These are phyloP conservation scores for Matsumurasca onukii DNA, from an alignment of 1,140 invertebrate genomes.

Conservation along the genomic window DNA sequence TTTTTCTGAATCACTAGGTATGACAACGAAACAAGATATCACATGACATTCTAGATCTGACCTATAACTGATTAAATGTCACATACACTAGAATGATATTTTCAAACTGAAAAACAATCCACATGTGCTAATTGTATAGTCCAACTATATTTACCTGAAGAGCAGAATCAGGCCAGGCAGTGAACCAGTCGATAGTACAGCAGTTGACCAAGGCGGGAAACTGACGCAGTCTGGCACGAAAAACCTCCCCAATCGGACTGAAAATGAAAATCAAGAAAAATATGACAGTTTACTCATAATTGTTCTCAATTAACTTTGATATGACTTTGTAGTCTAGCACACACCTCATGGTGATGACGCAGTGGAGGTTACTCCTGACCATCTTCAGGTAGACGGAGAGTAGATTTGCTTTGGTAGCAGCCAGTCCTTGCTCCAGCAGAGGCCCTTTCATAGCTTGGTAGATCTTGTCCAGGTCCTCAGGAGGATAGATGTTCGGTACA, in stretches of 20 bases:
- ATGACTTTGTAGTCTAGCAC: too few species aligned
- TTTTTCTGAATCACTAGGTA: too few species aligned
- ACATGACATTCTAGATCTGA: too few species aligned
- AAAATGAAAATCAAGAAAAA: conserved; percentile 26
- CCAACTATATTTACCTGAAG: conserved; percentile 57
- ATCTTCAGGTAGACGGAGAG: conserved; percentile 65
- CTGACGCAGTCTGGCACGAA: conserved; percentile 64
- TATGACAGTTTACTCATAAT: neutral
- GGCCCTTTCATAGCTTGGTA: conserved; percentile 60
- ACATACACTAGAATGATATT: too few species aligned
- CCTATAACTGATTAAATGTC: too few species aligned
- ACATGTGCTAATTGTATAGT: too few species aligned
- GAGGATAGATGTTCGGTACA: conserved; percentile 64
- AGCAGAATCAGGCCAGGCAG: conserved; percentile 63
- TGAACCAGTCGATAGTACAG: conserved; percentile 77
- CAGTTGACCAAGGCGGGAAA: conserved; percentile 75
- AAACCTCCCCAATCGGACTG: conserved; percentile 52
- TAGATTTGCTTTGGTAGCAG: conserved; percentile 71
- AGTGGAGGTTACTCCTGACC: conserved; percentile 63
- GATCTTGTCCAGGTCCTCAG: conserved; percentile 65
- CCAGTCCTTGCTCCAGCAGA: conserved; percentile 61
- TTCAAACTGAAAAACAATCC: too few species aligned
- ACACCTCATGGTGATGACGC: conserved; percentile 65
- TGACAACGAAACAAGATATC: too few species aligned
- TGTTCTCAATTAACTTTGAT: neutral